phyloP scores from a whole-genome alignment of 2,113 vertebrate genomes.

The human region GRCh38 chr5:73344501-73345000 shows the following conservation, averaged over 20 bases:
- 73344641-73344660: not conserved
- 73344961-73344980: not conserved
- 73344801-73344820: not conserved
- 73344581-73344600: not conserved
- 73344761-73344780: not conserved
- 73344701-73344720: not conserved
- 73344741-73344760: not conserved
- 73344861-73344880: not conserved
- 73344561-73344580: not conserved
- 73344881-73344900: not conserved
- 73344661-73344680: not conserved
- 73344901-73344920: constrained; percentile 17
- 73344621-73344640: not conserved
- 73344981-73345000: not conserved
- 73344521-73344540: not conserved
- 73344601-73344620: not conserved
- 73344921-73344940: not conserved
- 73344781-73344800: not conserved
- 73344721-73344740: not conserved
- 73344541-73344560: not conserved
- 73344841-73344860: not conserved
- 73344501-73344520: not conserved
- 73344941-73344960: not conserved
- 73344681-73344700: not conserved
- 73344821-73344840: not conserved